Base-by-base conservation (phyloP, 2,797 vertebrate species). In the Acipenser ruthenus region DNA sequence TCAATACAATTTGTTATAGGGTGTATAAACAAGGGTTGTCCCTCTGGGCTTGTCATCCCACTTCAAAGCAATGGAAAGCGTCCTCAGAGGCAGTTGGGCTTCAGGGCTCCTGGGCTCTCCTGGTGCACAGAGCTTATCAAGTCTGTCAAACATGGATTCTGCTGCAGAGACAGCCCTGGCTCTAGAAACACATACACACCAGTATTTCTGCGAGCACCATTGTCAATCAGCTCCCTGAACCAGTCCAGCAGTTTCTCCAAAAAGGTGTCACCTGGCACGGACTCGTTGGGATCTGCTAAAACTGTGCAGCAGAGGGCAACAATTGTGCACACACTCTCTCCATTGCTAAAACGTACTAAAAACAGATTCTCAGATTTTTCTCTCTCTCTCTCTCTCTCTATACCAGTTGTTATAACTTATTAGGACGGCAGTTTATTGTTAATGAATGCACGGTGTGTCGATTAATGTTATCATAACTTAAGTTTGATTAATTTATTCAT, bases 241-340 rank as follows among this genome's bases (percentile, higher is more conserved):
- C 94, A 98, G 82, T 99, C 96, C 59, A 97, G 79, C 51, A 99
- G 84, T 72, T 98, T 99, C 81, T 98, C 95, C 82, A 96, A 79
- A 72, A 91, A 95, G 13, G 94, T 95, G 77, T 97, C 95, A 70
- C 98, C 96, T 0, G 85, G 86, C 69, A 93, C 71, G 2, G 84
- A 79, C 66, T 81, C 88, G 52, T 78, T 82, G 0, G 90, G 81
- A 53, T 88, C 89, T 15, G 84, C 81, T 72, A 98, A 78, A 2
- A 90, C 82, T 2, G 84, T 74, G 75, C 90, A 96, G 7, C 91
- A 0, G 82, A 72, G 0, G 95, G 93, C 69, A 99, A 87, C 52
- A 96, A 84, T 10, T 71, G 75, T n/a, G 85, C 68, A 67, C 93
- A 95, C 72, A 92, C 90, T 0, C 64, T 65, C 71, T 93, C 92